Percentiles rank a stretch among this genome's conserved stretches.
These are phyloP conservation scores for Enteromius afrohamiltoni DNA, from an alignment of 2,797 vertebrate species.

Conservation along the genomic window DNA sequence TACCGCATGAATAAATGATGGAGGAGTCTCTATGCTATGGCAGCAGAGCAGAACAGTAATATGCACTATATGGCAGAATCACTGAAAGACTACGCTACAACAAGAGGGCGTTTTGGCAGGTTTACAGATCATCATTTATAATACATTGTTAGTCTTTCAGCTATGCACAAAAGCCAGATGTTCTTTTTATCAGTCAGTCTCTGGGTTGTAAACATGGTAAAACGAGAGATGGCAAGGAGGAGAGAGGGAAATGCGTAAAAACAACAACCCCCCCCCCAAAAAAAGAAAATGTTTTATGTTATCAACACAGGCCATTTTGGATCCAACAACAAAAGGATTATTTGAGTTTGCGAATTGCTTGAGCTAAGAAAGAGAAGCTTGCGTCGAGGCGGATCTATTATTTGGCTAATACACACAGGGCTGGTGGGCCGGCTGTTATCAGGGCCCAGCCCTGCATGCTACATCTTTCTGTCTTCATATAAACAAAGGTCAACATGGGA, in stretches of 20 bases:
- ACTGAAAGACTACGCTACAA: conserved; percentile 67
- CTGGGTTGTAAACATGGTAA: conserved; percentile 72
- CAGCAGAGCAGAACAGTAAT: conserved; percentile 47
- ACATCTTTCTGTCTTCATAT: conserved; percentile 32
- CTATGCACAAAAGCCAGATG: conserved; percentile 82
- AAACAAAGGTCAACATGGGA: conserved; percentile 66
- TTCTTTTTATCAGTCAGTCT: conserved; percentile 71
- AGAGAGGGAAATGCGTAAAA: conserved; percentile 49
- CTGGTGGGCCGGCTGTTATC: conserved; percentile 42
- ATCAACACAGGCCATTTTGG: conserved; percentile 73
- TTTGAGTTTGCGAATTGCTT: conserved; percentile 55
- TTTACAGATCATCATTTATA: conserved; percentile 79
- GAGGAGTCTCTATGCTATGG: conserved; percentile 44
- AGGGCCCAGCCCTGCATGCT: conserved; percentile 13
- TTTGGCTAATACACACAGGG: conserved; percentile 48
- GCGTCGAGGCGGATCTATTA: conserved; percentile 42
- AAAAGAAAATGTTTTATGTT: conserved; percentile 70
- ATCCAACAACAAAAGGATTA: conserved; percentile 68
- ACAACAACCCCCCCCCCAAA: conserved; percentile 68
- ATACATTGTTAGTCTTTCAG: conserved; percentile 78
- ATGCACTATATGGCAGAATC: conserved; percentile 60
- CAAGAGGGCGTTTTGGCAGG: conserved; percentile 75
- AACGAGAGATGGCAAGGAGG: conserved; percentile 44
- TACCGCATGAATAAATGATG: conserved; percentile 57
- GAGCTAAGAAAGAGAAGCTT: conserved; percentile 57